Evolutionary conservation across 1,140 invertebrate species (phyloP).

Genomic region (Caenorhabditis briggsae): DNA sequence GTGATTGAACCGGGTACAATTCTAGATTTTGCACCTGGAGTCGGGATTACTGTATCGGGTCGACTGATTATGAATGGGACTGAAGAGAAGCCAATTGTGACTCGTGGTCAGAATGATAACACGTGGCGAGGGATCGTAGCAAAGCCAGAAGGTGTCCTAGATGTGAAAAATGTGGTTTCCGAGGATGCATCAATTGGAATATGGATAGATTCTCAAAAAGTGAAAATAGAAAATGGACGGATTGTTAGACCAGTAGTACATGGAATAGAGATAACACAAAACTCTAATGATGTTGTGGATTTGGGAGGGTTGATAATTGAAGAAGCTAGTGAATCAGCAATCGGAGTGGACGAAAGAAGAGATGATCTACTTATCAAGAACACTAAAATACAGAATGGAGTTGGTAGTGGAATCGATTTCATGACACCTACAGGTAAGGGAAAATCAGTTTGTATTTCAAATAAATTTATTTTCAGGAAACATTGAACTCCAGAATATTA

Average conservation of each 20-base stretch:
- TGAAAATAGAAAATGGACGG: slow-evolving; percentile 26
- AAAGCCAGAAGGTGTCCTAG: slow-evolving; percentile 32
- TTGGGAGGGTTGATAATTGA: slow-evolving; percentile 42
- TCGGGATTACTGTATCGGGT: slow-evolving; percentile 53
- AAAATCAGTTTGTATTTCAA: not conserved
- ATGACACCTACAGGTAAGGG: slow-evolving; percentile 27
- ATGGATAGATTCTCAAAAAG: slow-evolving; percentile 57
- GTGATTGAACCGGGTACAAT: slow-evolving; percentile 51
- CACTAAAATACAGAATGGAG: slow-evolving; percentile 20
- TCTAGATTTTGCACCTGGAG: slow-evolving; percentile 29
- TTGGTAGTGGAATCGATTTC: slow-evolving; percentile 53
- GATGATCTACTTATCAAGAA: slow-evolving; percentile 38
- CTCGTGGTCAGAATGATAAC: slow-evolving; percentile 38
- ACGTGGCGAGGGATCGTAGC: slow-evolving; percentile 20
- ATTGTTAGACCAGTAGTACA: slow-evolving; percentile 41
- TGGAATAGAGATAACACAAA: slow-evolving; percentile 51
- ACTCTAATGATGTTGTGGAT: slow-evolving; percentile 43
- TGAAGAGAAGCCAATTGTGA: slow-evolving; percentile 12
- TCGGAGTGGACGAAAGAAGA: slow-evolving; percentile 51
- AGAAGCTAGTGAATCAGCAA: slow-evolving; percentile 52
- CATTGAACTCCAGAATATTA: slow-evolving; percentile 34
- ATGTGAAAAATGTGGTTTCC: slow-evolving; percentile 24
- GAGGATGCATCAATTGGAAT: slow-evolving; percentile 51
- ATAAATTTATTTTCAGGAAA: not conserved
- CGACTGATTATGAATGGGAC: slow-evolving; percentile 48